A percentile compares a stretch with the other conserved stretches of the same genome.
Conservation (phyloP, 2,113 vertebrate species). For the Mugil cephalus region DNA sequence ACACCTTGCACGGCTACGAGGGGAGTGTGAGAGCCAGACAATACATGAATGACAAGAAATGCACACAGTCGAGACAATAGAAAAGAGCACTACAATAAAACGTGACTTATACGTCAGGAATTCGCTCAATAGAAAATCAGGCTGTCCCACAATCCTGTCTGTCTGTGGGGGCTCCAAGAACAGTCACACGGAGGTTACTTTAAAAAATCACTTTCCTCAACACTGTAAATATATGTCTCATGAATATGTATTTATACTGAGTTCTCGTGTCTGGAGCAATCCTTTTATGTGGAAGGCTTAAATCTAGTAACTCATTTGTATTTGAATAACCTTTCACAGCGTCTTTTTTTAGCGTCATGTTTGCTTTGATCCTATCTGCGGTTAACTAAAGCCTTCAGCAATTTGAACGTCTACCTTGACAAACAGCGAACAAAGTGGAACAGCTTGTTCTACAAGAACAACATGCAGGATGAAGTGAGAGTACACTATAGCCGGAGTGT, state of each 20-base stretch:
- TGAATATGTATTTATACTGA: no score
- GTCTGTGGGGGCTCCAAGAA: not conserved
- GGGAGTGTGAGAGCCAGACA: constrained; percentile 36
- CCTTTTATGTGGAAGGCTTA: not conserved
- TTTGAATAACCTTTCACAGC: not conserved
- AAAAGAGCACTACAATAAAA: constrained; percentile 11
- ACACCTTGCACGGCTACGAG: constrained; percentile 47
- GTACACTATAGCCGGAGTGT: not conserved
- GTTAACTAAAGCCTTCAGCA: not conserved
- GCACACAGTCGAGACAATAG: constrained; percentile 30
- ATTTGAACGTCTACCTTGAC: not conserved
- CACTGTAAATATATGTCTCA: no score
- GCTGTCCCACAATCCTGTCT: not conserved
- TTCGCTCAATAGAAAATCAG: not conserved
- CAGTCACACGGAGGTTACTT: no score
- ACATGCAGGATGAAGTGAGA: not conserved
- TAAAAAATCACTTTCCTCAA: no score
- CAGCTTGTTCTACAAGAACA: no score
- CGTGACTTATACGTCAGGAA: not conserved
- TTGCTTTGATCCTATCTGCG: not conserved
- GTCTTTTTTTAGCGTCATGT: not conserved
- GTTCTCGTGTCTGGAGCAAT: no score
- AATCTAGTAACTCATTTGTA: not conserved
- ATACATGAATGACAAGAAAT: constrained; percentile 50
- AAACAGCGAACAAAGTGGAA: not conserved